phyloP scores from a whole-genome alignment of 1,140 invertebrate genomes.

The Neoseiulus cucumeris region DNA sequence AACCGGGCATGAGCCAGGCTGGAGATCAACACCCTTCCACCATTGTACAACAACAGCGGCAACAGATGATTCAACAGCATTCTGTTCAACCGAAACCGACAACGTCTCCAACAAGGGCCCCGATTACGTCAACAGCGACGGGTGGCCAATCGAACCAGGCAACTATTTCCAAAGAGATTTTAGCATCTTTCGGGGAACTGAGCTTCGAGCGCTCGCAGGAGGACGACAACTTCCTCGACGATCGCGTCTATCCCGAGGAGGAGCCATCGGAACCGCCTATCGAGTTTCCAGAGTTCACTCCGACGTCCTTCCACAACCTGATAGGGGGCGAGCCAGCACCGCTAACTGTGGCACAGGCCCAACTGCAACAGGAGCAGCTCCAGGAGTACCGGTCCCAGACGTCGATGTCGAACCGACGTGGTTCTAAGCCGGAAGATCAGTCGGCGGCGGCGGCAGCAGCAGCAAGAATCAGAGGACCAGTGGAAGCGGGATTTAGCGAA shows the following conservation, averaged over 20 bases:
- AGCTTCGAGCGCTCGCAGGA: conserved; percentile 4
- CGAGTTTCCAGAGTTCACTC: conserved; percentile 6
- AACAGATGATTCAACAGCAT: background rate
- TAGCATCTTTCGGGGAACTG: background rate
- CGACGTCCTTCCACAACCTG: background rate
- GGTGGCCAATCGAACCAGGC: background rate
- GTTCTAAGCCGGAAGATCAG: background rate
- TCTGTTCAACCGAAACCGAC: background rate
- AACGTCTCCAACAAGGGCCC: background rate
- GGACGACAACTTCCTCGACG: background rate
- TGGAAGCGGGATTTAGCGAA: background rate
- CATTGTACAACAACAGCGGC: background rate
- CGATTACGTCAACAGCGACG: background rate
- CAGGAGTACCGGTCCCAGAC: background rate
- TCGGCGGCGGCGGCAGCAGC: background rate
- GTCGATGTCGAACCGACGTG: background rate
- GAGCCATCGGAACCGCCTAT: background rate
- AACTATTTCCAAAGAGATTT: background rate
- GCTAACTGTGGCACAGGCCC: conserved; percentile 16
- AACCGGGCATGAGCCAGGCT: background rate
- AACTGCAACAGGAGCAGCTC: background rate
- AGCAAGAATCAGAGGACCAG: background rate
- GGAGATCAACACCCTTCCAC: background rate
- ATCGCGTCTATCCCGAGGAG: conserved; percentile 7
- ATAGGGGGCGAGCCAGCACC: conserved; percentile 2